Percentiles rank a stretch among this genome's conserved stretches.
These are phyloP conservation scores for Meiosimyza decipiens DNA, from an alignment of 2,888 invertebrate species.

Conservation along the genomic window DNA sequence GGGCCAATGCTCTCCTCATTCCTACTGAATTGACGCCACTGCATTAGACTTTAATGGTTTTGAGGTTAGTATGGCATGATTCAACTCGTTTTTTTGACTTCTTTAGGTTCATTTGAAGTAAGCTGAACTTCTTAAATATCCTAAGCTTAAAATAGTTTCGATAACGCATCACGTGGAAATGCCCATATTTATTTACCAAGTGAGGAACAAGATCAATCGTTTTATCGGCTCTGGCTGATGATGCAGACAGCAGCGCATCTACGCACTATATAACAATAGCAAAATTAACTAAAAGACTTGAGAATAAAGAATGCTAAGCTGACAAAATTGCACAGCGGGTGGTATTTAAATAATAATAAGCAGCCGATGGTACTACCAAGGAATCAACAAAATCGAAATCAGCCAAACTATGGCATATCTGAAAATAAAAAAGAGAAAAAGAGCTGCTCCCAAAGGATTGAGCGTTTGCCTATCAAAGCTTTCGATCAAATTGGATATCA, in stretches of 20 bases:
- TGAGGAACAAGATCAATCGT: constrained; percentile 26
- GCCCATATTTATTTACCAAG: background rate
- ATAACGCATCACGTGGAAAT: constrained; percentile 12
- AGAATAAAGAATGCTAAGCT: background rate
- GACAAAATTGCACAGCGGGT: constrained; percentile 50
- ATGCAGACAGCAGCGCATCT: background rate
- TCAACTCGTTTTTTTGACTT: too few species aligned
- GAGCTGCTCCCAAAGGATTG: constrained; percentile 9
- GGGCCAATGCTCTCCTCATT: too few species aligned
- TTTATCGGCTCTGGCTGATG: background rate
- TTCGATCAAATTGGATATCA: constrained; percentile 63
- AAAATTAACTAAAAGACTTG: constrained; percentile 15
- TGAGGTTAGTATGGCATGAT: too few species aligned
- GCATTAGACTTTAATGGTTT: too few species aligned
- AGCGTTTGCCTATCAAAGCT: constrained; percentile 55
- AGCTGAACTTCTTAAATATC: too few species aligned
- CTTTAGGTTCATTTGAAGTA: too few species aligned
- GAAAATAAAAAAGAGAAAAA: background rate
- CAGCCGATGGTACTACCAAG: constrained; percentile 48
- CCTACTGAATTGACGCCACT: too few species aligned
- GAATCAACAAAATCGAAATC: constrained; percentile 33
- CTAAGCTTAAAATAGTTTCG: background rate
- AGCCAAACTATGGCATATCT: constrained; percentile 25
- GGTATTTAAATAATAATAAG: constrained; percentile 53
- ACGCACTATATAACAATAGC: constrained; percentile 23